Base-by-base conservation (phyloP, 2,113 vertebrate species). In the Myotis davidii region DNA sequence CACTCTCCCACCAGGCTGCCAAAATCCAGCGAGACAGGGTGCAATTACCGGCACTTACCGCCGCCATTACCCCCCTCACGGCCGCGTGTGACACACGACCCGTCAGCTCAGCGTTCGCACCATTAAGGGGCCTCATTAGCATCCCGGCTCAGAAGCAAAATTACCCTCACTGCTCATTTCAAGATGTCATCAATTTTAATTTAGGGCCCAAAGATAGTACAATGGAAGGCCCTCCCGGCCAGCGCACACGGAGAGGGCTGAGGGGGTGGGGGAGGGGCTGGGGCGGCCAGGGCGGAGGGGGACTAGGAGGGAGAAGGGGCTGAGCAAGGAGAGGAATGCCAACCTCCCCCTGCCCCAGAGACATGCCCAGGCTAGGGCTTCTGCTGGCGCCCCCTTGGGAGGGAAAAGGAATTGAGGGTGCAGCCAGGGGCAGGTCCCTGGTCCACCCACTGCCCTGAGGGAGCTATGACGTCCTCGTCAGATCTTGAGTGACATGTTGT, bases 111-210 rank as follows among this genome's bases (percentile, higher is more conserved):
- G 98, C 98, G 95, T 98, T 98, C 96, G 98, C 98, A 95, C 98
- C 98, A 98, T 99, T 99, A 99, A 99, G 98, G 98, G 98, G 98
- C 98, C 98, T 99, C 98, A 98, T 99, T 99, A 99, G 98, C 98
- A 99, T 98, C 98, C 98, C 98, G 96, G 98, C 98, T 98, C 98
- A 98, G 98, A 98, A 98, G 98, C 98, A 98, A 99, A 99, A 99
- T 99, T 98, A 98, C 98, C 98, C 98, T 98, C 98, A 97, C 98
- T 98, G 98, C 98, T 99, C 98, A 98, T 98, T 98, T 98, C 98
- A 98, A 99, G 98, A 98, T 99, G 98, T 98, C 98, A 99, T 99
- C 98, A 99, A 99, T 99, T 99, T 99, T 99, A 99, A 99, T 99
- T 98, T 98, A 98, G 98, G 98, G 86, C 98, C 98, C 98, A 98